Conservation (phyloP, 2,888 invertebrate species). For the Synanthedon tipuliformis region DNA sequence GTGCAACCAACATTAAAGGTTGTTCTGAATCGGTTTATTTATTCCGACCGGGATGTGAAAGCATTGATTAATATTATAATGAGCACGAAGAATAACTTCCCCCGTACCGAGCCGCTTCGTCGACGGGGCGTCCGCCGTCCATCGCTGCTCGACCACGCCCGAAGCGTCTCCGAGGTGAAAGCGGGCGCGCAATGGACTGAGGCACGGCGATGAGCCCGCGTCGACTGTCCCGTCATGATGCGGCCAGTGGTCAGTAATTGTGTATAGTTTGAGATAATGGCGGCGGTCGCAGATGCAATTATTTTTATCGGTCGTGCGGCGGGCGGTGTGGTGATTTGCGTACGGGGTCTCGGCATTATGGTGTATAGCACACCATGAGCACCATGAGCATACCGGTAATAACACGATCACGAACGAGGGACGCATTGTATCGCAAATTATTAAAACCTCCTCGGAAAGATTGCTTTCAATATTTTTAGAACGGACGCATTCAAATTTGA, state of each 20-base stretch:
- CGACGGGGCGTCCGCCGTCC: background rate
- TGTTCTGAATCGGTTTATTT: constrained; percentile 35
- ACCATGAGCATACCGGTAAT: background rate
- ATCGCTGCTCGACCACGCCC: no score
- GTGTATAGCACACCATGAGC: background rate
- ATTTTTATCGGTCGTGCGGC: constrained; percentile 32
- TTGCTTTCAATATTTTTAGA: no score
- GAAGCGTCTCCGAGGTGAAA: background rate
- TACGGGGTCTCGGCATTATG: constrained; percentile 13
- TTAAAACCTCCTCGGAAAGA: background rate
- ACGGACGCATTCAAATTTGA: no score
- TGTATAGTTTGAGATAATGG: constrained; percentile 54
- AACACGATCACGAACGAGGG: background rate
- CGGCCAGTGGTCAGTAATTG: constrained; percentile 42
- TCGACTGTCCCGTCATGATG: constrained; percentile 9
- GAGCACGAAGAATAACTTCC: constrained; percentile 37
- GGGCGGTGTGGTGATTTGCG: constrained; percentile 37
- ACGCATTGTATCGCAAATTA: background rate
- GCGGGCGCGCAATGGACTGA: background rate
- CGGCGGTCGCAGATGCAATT: constrained; percentile 48
- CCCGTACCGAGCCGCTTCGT: background rate
- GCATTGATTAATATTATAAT: constrained; percentile 65
- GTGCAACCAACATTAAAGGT: constrained; percentile 39
- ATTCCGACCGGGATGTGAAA: constrained; percentile 37
- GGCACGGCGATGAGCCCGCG: background rate